Percentiles rank a stretch among this genome's conserved stretches.
These are phyloP conservation scores for Mus musculus DNA, from an alignment of 2,113 vertebrate species.

Conservation along the genomic window GRCm39 chr9:76492001-76492500, in stretches of 20 bases:
- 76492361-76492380: too few relatives aligned
- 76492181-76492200: too few relatives aligned
- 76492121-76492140: background rate
- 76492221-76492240: too few relatives aligned
- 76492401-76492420: too few relatives aligned
- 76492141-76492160: too few relatives aligned
- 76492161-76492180: too few relatives aligned
- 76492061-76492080: fast-evolving
- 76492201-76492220: too few relatives aligned
- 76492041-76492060: background rate
- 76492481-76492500: background rate
- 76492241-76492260: background rate
- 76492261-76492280: background rate
- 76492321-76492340: background rate
- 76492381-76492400: too few relatives aligned
- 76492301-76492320: background rate
- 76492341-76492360: too few relatives aligned
- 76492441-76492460: too few relatives aligned
- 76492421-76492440: too few relatives aligned
- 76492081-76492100: background rate
- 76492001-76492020: background rate
- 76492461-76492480: background rate
- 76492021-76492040: background rate
- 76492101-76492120: background rate
- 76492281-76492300: background rate